phyloP scores from a whole-genome alignment of 2,888 invertebrate species.

The Micoletzkya japonica region DNA sequence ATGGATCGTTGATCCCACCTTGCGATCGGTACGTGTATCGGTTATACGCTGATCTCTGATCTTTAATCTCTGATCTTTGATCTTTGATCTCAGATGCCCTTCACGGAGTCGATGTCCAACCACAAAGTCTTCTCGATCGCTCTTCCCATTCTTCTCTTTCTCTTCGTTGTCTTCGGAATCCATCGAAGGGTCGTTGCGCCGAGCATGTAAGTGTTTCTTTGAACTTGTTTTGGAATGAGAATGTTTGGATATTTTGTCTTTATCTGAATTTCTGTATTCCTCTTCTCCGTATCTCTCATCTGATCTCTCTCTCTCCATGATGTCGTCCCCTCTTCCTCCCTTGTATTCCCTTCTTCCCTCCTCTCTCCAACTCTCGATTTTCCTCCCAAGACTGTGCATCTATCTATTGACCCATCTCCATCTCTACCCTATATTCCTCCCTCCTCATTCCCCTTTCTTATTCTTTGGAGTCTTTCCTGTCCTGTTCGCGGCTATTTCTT shows the following conservation, averaged over 20 bases:
- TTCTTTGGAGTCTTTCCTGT: neutral
- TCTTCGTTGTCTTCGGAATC: constrained; percentile 83
- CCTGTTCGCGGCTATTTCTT: too few relatives aligned
- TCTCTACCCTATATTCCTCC: neutral
- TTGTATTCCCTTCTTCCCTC: too few relatives aligned
- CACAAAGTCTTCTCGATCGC: constrained; percentile 92
- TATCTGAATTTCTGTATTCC: neutral
- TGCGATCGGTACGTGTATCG: constrained; percentile 74
- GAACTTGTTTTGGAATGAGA: neutral
- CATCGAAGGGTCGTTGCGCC: constrained; percentile 95
- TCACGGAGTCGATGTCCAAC: constrained; percentile 86
- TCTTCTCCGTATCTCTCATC: neutral
- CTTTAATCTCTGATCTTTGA: neutral
- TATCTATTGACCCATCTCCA: neutral
- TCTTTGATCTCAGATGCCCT: constrained; percentile 71
- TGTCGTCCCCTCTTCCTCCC: neutral
- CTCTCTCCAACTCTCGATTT: too few relatives aligned
- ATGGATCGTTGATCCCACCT: constrained; percentile 91
- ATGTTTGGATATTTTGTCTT: neutral
- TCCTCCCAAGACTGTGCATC: neutral
- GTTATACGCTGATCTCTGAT: neutral
- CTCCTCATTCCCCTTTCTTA: neutral
- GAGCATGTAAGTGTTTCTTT: constrained; percentile 69
- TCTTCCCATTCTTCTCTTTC: constrained; percentile 73
- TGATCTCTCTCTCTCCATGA: neutral